Conservation (phyloP, 2,113 vertebrate genomes). For the Trachemys scripta region DNA sequence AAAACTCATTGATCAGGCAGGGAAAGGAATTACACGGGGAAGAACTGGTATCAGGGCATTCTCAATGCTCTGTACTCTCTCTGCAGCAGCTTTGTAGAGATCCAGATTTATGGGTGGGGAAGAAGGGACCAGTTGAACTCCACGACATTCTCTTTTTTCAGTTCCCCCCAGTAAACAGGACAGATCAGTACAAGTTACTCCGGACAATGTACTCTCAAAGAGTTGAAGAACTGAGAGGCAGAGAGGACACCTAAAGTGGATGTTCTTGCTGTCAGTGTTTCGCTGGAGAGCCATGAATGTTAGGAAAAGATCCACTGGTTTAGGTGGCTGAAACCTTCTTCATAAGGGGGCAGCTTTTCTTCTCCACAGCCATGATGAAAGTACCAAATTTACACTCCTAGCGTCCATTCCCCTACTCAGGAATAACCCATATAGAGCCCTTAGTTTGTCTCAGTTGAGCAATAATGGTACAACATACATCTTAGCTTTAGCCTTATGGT, state of each 20-base stretch:
- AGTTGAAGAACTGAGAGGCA: background rate
- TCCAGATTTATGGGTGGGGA: background rate
- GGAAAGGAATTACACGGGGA: background rate
- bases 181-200: background rate
- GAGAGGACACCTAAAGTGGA: background rate
- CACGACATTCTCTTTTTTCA: background rate
- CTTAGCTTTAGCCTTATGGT: conserved; percentile 52
- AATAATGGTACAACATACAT: conserved; percentile 33
- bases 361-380: background rate
- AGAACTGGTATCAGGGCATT: fast-evolving
- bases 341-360: background rate
- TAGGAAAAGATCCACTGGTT: background rate
- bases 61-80: background rate
- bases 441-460: conserved; percentile 65
- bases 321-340: conserved; percentile 12
- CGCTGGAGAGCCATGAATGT: background rate
- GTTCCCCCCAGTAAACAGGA: background rate
- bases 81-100: background rate
- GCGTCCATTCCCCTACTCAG: background rate
- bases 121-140: background rate
- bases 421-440: background rate
- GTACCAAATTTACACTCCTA: background rate
- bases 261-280: background rate
- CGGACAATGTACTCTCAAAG: background rate
- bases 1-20: background rate